Evolutionary conservation across 2,113 vertebrate species (phyloP), one percentile per base, ranked within the genome.

Genomic region (Daubentonia madagascariensis): DNA sequence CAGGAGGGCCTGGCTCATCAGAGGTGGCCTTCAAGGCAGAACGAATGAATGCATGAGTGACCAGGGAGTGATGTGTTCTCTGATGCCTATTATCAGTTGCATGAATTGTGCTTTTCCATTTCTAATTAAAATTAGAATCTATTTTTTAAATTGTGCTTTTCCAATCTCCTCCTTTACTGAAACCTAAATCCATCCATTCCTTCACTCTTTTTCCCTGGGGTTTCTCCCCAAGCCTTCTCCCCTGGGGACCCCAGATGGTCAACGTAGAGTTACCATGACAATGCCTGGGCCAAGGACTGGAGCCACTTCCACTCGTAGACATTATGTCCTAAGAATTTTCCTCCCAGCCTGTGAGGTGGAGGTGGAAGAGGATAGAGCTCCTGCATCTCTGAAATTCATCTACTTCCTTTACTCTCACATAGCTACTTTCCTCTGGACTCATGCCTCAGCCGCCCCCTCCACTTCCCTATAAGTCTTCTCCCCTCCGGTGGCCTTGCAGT

Each of bases 41-140:
- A 5, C 6, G 59, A 7, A 0, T 0, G 6, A 12, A 1, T 2
- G 40, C 8, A 4, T 23, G 37, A 48, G 13, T 4, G 28, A 43
- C 2, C 5, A 1, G 43, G 32, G 10, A 59, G 8, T 28, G 52
- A 5, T 23, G 23, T 18, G 12, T 50, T 25, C 14, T 70, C 43
- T 3, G 30, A 23, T 32, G 32, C 48, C 57, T 61, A 6, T 48
- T 20, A 6, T 30, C 35, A 18, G 48, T 28, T 52, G 4, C 37
- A 3, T 9, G 45, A 3, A 9, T 2, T 5, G 54, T 3, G 35
- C 45, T 81, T 92, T 76, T 35, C 4, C 35, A 14, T 2, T 16
- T 52, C n/a, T 10, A 20, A 11, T 45, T 18, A 54, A 72, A 79
- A 10, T 37, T 22, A 30, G 76, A 40, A 20, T n/a, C 67, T 10